A percentile compares a stretch with the other conserved stretches of the same genome.
phyloP scores from a whole-genome alignment of 2,888 invertebrate species.

The Mamestra brassicae region DNA sequence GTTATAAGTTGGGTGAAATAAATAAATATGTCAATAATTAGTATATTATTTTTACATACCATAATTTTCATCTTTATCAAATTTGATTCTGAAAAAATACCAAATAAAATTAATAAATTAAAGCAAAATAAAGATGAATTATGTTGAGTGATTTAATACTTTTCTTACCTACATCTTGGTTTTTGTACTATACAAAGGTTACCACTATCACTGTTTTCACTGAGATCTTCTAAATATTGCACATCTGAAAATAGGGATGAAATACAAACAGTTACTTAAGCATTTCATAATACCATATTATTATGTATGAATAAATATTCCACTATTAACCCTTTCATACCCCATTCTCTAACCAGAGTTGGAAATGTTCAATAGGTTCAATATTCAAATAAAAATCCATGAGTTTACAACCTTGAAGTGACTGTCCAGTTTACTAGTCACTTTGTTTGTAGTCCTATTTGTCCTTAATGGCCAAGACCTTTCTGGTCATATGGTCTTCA shows the following conservation, averaged over 20 bases:
- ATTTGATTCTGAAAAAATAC: constrained; percentile 57
- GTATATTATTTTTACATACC: constrained; percentile 53
- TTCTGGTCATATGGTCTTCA: too few relatives aligned
- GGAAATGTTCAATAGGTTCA: too few relatives aligned
- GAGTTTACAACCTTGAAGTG: too few relatives aligned
- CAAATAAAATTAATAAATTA: not conserved
- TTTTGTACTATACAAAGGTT: constrained; percentile 65
- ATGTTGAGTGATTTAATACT: constrained; percentile 25
- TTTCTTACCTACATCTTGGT: constrained; percentile 43
- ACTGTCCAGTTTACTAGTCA: too few relatives aligned
- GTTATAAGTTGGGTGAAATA: not conserved
- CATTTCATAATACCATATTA: too few relatives aligned
- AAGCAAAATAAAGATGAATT: not conserved
- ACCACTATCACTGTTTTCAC: constrained; percentile 66
- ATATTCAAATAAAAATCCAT: too few relatives aligned
- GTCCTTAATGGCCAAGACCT: too few relatives aligned
- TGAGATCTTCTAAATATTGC: constrained; percentile 75
- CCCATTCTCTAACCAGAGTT: too few relatives aligned
- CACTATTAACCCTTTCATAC: too few relatives aligned
- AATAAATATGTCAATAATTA: not conserved
- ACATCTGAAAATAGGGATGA: constrained; percentile 66
- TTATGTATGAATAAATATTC: too few relatives aligned
- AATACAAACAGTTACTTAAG: not conserved
- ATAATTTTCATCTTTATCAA: constrained; percentile 34
- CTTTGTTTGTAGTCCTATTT: too few relatives aligned